Evolutionary conservation across 2,888 invertebrate genomes (phyloP).

Genomic region (Polymixis flavicincta): DNA sequence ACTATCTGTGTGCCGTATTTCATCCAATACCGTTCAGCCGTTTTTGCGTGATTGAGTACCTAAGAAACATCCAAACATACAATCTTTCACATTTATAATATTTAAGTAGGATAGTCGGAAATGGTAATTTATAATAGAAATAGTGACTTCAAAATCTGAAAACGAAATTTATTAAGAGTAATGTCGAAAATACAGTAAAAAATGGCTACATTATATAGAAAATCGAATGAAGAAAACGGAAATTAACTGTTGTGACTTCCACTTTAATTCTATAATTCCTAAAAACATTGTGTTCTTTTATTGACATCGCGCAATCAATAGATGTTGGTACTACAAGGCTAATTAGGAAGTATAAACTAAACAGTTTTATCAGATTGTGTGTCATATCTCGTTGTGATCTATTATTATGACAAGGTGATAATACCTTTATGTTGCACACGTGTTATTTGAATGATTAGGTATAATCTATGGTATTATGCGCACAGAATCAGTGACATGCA

Average conservation of each 20-base stretch:
- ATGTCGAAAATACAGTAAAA: neutral
- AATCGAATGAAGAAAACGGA: neutral
- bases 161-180: neutral
- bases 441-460: neutral
- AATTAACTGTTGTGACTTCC: neutral
- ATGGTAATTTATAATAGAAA: neutral
- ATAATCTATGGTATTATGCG: neutral
- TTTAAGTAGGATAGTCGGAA: too few relatives aligned
- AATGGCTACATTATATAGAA: neutral
- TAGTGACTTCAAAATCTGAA: neutral
- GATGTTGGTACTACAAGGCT: neutral
- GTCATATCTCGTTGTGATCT: slow-evolving; percentile 30
- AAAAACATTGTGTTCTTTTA: neutral
- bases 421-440: neutral
- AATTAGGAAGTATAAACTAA: slow-evolving; percentile 6
- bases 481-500: neutral
- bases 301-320: neutral
- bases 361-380: slow-evolving; percentile 19
- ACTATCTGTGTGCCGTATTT: too few relatives aligned
- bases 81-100: too few relatives aligned
- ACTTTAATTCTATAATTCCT: neutral
- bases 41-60: too few relatives aligned
- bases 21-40: too few relatives aligned
- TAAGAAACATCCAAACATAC: too few relatives aligned
- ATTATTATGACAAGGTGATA: slow-evolving; percentile 1